Base-by-base conservation (phyloP, 1,140 invertebrate species). In the Thrips palmi region DNA sequence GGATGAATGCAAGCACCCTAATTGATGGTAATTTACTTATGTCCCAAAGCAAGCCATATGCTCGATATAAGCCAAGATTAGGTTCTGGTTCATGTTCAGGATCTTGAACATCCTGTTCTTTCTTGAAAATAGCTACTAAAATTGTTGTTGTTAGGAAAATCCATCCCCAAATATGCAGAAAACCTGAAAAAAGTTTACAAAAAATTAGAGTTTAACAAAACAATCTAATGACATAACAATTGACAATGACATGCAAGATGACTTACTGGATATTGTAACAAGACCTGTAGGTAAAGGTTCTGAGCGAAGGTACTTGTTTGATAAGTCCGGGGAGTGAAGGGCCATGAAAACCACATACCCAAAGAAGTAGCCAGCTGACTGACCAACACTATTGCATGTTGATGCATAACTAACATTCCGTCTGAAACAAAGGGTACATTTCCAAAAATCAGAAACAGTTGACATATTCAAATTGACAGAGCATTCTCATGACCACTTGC, bases 291-390 rank as follows among this genome's bases (percentile, higher is more conserved):
- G 55, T 40, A 68, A 53, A n/a, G 85, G 82, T 24, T 57, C 64
- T 23, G 58, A 65, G 46, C 92, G 64, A 27, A 98, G 54, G 56
- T 96, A 99, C 39, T 65, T 78, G 52, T 98, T 97, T 52, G 88
- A 96, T 62, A 98, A 97, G 50, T 86, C 80, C 23, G 85, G 65
- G 6, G 93, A 97, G 59, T 99, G 92, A n/a, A 99, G 58, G 0
- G 92, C 88, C 50, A 98, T 74, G 56, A 99, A 98, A 8, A 97
- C 62, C 2, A 97, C 87, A 64, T 97, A 97, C 25, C 96, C 94
- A 1, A 98, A 59, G 53, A 98, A 97, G 59, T 87, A 96, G 1
- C 96, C 96, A 38, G 88, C 82, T 0, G 92, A 97, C 65, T 99
- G 94, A 12, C 96, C 96, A 7, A 97, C 89, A 49, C 83, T 85